Percentiles rank a stretch among this genome's conserved stretches.
These are phyloP conservation scores for Hemichromis elongatus DNA, from an alignment of 2,113 vertebrate species.

Conservation along the genomic window DNA sequence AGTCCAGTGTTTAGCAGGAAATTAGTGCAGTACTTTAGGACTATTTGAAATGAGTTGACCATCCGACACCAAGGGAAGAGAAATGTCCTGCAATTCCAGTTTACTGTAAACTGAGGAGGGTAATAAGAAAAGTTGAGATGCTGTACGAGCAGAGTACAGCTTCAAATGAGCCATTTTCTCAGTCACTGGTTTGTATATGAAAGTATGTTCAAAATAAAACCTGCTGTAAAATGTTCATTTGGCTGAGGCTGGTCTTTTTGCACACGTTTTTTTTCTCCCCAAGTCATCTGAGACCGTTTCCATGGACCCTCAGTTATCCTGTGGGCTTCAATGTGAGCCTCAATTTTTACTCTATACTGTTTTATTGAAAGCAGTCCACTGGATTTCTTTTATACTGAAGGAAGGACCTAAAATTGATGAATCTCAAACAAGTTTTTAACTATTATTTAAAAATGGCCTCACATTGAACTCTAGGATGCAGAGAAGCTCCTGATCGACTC, in stretches of 20 bases:
- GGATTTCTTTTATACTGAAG: neutral
- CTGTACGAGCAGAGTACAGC: conserved; percentile 58
- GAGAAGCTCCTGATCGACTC: neutral
- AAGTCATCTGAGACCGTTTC: neutral
- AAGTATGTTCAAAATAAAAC: conserved; percentile 74
- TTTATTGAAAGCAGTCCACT: neutral
- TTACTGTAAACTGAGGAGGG: conserved; percentile 46
- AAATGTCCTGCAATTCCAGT: conserved; percentile 39
- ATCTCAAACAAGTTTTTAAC: neutral
- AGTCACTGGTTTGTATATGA: conserved; percentile 76
- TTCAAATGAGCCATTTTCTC: conserved; percentile 73
- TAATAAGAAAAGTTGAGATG: conserved; percentile 1
- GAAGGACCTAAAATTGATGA: neutral
- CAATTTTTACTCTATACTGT: rapidly evolving
- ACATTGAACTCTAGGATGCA: neutral
- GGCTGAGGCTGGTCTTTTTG: conserved; percentile 17
- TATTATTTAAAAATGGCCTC: neutral
- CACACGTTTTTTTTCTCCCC: neutral
- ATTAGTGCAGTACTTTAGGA: conserved; percentile 61
- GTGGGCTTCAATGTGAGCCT: neutral
- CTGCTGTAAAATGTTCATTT: conserved; percentile 66
- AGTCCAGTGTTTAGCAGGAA: conserved; percentile 67
- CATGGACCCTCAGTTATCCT: neutral
- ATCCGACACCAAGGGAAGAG: conserved; percentile 39
- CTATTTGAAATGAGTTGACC: conserved; percentile 45